Conservation (phyloP, 2,797 vertebrate species). For the Pyrocephalus nanus region DNA sequence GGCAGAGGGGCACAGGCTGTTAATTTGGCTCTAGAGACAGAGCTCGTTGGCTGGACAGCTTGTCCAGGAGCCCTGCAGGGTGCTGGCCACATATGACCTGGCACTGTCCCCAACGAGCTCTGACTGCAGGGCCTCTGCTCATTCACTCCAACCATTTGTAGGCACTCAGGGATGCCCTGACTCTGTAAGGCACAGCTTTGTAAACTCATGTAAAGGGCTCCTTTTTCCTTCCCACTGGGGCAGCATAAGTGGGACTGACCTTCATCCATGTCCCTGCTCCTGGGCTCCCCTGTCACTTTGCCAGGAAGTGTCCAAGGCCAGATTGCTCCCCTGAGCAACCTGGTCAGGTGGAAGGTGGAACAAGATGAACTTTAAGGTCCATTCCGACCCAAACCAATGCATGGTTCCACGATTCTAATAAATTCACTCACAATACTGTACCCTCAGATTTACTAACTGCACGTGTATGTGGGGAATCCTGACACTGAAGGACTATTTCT, state of each 20-base stretch:
- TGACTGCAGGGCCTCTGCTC: background rate
- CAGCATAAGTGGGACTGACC: background rate
- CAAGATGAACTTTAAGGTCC: background rate
- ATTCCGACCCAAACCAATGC: background rate
- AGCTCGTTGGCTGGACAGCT: background rate
- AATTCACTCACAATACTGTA: background rate
- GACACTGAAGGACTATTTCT: background rate
- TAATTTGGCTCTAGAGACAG: background rate
- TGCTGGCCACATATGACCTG: background rate
- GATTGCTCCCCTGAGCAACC: background rate
- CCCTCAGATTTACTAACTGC: background rate
- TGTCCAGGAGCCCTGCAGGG: background rate
- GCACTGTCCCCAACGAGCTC: background rate
- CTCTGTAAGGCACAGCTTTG: background rate
- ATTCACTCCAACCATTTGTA: background rate
- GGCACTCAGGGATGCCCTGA: background rate
- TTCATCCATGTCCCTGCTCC: background rate
- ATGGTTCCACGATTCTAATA: background rate
- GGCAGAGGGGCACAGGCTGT: background rate
- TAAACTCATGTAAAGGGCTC: background rate
- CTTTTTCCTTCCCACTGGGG: background rate
- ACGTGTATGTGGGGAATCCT: background rate
- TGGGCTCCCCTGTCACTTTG: background rate
- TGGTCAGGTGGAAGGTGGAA: background rate
- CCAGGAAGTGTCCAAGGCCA: background rate